These are phyloP conservation scores for Bombus balteatus DNA, from an alignment of 1,140 invertebrate genomes.

Conservation along the genomic window DNA sequence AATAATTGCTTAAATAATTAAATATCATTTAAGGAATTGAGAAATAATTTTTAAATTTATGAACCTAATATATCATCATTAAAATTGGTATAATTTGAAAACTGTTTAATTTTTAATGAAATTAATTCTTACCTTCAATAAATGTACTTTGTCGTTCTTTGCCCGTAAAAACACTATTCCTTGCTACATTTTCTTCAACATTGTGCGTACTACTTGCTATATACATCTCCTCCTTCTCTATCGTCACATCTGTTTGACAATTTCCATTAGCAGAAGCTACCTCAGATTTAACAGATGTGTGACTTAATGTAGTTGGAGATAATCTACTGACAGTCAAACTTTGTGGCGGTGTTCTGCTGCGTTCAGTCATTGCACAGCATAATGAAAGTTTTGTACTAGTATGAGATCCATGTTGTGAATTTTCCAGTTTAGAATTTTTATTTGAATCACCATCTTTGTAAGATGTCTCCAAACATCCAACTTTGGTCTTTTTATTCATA, in stretches of 20 bases:
- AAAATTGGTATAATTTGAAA: background rate
- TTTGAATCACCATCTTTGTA: conserved; percentile 71
- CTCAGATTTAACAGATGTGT: conserved; percentile 77
- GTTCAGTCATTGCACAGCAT: conserved; percentile 81
- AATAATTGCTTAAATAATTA: background rate
- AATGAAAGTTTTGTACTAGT: conserved; percentile 80
- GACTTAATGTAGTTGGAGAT: conserved; percentile 75
- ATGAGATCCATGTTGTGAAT: conserved; percentile 77
- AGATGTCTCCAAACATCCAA: conserved; percentile 78
- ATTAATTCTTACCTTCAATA: conserved; percentile 66
- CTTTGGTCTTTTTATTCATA: conserved; percentile 80
- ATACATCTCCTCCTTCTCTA: conserved; percentile 66
- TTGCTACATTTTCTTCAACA: conserved; percentile 51
- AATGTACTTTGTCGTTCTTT: conserved; percentile 64
- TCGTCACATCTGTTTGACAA: conserved; percentile 64
- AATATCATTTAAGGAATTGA: background rate
- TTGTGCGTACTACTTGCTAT: conserved; percentile 6
- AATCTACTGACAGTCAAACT: conserved; percentile 75
- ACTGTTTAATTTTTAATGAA: background rate
- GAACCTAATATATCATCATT: background rate
- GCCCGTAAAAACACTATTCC: conserved; percentile 21
- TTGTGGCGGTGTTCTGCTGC: conserved; percentile 78
- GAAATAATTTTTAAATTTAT: background rate
- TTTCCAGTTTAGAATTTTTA: conserved; percentile 74
- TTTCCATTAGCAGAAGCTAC: conserved; percentile 73